A percentile compares a stretch with the other conserved stretches of the same genome.
Evolutionary conservation across 2,113 vertebrate genomes (phyloP).

Genomic region (Sylvietta virens): DNA sequence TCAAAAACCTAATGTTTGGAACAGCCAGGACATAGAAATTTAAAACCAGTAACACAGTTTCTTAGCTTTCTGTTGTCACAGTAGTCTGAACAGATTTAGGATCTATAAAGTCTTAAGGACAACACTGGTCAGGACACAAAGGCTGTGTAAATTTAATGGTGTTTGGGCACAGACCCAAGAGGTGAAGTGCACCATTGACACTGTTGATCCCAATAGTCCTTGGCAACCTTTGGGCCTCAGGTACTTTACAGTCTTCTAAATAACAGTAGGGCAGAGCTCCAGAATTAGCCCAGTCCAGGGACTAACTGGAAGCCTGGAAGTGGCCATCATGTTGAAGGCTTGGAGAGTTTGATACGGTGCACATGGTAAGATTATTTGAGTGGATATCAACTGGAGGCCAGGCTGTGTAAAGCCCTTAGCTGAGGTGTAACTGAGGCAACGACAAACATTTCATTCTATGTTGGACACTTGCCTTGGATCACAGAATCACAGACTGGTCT

Average conservation of each 20-base stretch:
- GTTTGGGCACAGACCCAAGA: not conserved
- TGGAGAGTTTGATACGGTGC: not conserved
- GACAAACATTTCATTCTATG: accelerated
- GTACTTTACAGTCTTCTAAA: not conserved
- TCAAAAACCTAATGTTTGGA: not conserved
- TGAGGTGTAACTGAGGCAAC: not conserved
- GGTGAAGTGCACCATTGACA: not conserved
- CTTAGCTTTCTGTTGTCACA: not conserved
- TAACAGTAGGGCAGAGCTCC: not conserved
- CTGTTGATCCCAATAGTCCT: not conserved
- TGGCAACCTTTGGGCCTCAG: not conserved
- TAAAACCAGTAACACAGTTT: not conserved
- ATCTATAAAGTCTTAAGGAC: not conserved
- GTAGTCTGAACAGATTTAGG: not conserved
- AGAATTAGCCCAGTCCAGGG: not conserved
- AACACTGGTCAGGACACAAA: not conserved
- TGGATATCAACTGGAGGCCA: not conserved
- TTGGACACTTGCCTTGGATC: not conserved
- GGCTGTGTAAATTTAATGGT: not conserved
- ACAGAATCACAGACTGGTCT: not conserved
- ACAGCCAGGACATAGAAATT: not conserved
- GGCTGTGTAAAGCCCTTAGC: not conserved
- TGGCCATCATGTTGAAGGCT: not conserved
- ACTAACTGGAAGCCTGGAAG: not conserved
- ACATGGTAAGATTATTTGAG: not conserved